Base-by-base conservation (phyloP, 2,888 invertebrate genomes). In the Pogonocherus hispidulus region DNA sequence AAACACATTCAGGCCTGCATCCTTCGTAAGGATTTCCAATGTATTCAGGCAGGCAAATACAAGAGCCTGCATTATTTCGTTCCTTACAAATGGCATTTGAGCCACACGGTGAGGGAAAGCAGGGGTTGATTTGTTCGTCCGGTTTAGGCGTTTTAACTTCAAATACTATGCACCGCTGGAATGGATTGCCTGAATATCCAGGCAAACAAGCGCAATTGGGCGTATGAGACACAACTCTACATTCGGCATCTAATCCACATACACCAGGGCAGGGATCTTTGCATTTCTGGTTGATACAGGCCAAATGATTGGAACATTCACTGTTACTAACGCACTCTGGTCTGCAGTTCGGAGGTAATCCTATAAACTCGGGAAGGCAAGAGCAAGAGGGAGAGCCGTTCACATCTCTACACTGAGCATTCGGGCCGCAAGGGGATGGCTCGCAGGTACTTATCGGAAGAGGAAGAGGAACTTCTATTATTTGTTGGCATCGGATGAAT, bases 321-420 rank as follows among this genome's bases (percentile, higher is more conserved):
- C 91, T 90, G 79, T 90, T 94, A 72, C 91, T 89, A 18, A 92
- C 87, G 83, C 94, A 94, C 85, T 95, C 94, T 0, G 94, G 94
- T 71, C 89, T 89, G 81, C 95, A 95, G 68, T 89, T 89, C 11
- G 91, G 92, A 51, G 95, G 93, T 14, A 88, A 86, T 37, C 95
- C 95, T 67, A 91, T 88, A 81, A 91, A 93, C 71, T 90, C 90
- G 44, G 90, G 88, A 69, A 91, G 86, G 81, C 95, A 95, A n/a
- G 91, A 89, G 78, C 93, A 93, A 14, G 90, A 88, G 14, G 92
- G 89, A 52, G 87, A 84, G 76, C 89, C 89, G 71, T 91, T 90
- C 37, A 87, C 85, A 32, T 88, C 88, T 71, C 86, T 88, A 76
- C 95, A 95, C 78, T 91, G 87, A 9, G 93, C 89, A 76, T 90